Conservation (phyloP, 1,140 invertebrate species). For the Drosophila repletoides region DNA sequence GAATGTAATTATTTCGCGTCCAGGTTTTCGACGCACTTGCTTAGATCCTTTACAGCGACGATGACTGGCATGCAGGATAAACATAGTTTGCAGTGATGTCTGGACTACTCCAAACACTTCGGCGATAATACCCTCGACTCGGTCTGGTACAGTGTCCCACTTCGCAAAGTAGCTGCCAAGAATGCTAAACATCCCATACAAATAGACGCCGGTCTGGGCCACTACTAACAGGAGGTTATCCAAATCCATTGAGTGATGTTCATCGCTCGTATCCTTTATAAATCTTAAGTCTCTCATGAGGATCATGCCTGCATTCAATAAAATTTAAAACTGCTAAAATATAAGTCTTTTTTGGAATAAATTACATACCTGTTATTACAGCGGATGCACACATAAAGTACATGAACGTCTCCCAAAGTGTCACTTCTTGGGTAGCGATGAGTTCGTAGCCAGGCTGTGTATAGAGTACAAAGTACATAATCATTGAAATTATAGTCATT, state of each 20-base stretch:
- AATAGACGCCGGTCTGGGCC: slow-evolving; percentile 93
- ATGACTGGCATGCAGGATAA: slow-evolving; percentile 92
- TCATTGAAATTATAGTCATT: slow-evolving; percentile 93
- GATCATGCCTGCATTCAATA: slow-evolving; percentile 83
- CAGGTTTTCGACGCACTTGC: slow-evolving; percentile 88
- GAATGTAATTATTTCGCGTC: slow-evolving; percentile 92
- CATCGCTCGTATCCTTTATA: slow-evolving; percentile 84
- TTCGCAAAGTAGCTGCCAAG: slow-evolving; percentile 90
- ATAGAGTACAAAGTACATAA: slow-evolving; percentile 94
- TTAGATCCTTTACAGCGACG: slow-evolving; percentile 85
- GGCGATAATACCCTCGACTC: slow-evolving; percentile 84
- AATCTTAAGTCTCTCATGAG: slow-evolving; percentile 86
- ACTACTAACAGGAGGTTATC: slow-evolving; percentile 93
- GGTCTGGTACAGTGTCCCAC: slow-evolving; percentile 83
- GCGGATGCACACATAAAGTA: slow-evolving; percentile 83
- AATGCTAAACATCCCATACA: slow-evolving; percentile 94
- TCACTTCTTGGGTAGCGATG: slow-evolving; percentile 89
- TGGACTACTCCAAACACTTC: slow-evolving; percentile 86
- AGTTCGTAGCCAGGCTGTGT: slow-evolving; percentile 86
- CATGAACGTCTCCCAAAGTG: slow-evolving; percentile 89
- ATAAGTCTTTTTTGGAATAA: background rate
- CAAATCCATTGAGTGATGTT: slow-evolving; percentile 86
- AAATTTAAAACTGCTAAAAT: background rate
- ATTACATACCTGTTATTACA: slow-evolving; percentile 64
- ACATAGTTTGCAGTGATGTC: slow-evolving; percentile 90